Conservation (phyloP, 2,113 vertebrate genomes). For the Ceratotherium simum region DNA sequence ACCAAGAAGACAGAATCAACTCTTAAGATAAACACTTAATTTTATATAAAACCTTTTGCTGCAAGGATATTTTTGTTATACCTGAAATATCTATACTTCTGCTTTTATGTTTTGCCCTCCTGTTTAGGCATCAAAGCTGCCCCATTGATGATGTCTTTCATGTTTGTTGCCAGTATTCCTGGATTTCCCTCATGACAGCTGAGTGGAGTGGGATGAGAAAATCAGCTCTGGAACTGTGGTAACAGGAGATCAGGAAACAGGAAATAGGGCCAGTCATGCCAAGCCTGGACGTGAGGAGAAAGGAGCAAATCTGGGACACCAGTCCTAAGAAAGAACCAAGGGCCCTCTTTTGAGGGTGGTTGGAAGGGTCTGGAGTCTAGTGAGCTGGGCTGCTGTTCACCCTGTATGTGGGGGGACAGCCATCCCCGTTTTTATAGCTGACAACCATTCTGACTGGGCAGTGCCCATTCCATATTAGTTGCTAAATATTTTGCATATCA, state of each 20-base stretch:
- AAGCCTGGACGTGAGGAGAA: background rate
- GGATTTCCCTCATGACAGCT: background rate
- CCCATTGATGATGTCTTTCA: background rate
- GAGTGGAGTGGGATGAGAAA: background rate
- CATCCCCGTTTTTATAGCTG: background rate
- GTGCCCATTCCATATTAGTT: background rate
- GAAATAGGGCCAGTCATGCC: background rate
- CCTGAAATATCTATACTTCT: background rate
- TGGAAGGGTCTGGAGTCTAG: background rate
- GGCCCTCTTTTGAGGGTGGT: background rate
- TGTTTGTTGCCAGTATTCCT: background rate
- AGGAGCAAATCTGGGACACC: background rate
- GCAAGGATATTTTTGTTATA: background rate
- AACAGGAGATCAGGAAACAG: background rate
- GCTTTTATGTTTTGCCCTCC: background rate
- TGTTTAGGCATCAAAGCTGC: background rate
- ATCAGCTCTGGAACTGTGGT: background rate
- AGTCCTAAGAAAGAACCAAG: background rate
- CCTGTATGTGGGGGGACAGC: background rate
- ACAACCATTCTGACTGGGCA: background rate
- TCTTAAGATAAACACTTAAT: background rate
- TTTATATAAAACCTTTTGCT: constrained; percentile 9
- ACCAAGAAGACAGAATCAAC: background rate
- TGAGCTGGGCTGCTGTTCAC: background rate
- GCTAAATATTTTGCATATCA: background rate